These are phyloP conservation scores for Melanotaenia boesemani DNA, from an alignment of 2,797 vertebrate species.

Conservation along the genomic window DNA sequence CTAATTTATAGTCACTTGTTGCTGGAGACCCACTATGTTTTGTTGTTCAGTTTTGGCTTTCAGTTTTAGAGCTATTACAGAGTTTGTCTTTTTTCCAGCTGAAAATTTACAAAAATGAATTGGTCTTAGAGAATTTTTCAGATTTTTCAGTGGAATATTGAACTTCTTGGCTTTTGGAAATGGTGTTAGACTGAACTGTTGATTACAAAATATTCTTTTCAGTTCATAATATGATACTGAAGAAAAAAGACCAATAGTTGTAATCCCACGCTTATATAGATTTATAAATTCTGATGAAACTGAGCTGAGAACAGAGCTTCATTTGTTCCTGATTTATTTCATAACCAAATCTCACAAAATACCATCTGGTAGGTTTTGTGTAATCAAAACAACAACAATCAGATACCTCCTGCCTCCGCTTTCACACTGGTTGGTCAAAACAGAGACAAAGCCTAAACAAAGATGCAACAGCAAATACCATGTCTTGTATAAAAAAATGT, in stretches of 20 bases:
- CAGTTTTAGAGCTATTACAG: background rate
- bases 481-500: background rate
- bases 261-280: background rate
- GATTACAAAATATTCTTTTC: no score
- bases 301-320: no score
- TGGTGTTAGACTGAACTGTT: no score
- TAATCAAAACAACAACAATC: background rate
- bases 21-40: no score
- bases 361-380: background rate
- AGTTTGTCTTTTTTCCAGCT: background rate
- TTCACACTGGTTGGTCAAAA: background rate
- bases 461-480: background rate
- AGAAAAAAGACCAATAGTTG: background rate
- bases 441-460: background rate
- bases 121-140: background rate
- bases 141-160: no score
- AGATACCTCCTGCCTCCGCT: background rate
- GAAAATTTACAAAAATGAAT: no score
- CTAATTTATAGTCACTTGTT: background rate
- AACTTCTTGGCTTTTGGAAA: no score
- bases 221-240: no score
- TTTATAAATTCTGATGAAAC: no score
- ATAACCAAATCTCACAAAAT: background rate
- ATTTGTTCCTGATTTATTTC: no score
- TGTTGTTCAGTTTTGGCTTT: background rate